A percentile compares a stretch with the other conserved stretches of the same genome.
Conservation (phyloP, 2,113 vertebrate genomes). For the Scophthalmus maximus region DNA sequence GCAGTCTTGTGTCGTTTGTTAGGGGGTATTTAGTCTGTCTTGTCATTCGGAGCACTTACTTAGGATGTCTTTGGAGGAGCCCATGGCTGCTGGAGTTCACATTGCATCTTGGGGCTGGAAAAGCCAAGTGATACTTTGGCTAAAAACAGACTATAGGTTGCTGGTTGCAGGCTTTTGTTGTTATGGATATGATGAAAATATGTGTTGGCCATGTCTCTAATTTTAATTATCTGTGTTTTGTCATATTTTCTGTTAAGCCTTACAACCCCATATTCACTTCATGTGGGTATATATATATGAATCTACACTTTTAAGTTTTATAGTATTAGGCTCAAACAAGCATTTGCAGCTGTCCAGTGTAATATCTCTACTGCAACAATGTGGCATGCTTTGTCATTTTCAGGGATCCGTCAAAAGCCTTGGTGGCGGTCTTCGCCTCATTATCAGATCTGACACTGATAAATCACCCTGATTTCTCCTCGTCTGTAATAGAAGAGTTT, state of each 20-base stretch:
- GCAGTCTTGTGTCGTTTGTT: constrained; percentile 61
- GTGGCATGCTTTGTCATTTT: constrained; percentile 20
- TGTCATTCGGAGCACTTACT: constrained; percentile 64
- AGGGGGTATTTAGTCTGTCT: constrained; percentile 69
- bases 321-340: no score
- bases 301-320: neutral
- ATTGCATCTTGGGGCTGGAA: constrained; percentile 16
- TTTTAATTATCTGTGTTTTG: no score
- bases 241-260: neutral
- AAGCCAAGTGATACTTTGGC: constrained; percentile 3
- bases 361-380: neutral
- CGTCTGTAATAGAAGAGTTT: constrained; percentile 59
- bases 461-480: constrained; percentile 48
- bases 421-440: no score
- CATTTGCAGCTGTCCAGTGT: neutral
- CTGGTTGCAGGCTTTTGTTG: neutral
- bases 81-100: constrained; percentile 26
- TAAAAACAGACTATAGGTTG: constrained; percentile 14
- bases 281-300: neutral
- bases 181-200: constrained; percentile 3
- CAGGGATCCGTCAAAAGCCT: neutral
- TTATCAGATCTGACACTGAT: constrained; percentile 13
- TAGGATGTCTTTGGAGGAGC: constrained; percentile 45
- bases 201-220: neutral
- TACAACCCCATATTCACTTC: no score